Conservation (phyloP, 2,113 vertebrate species). For the Falcunculus frontatus region DNA sequence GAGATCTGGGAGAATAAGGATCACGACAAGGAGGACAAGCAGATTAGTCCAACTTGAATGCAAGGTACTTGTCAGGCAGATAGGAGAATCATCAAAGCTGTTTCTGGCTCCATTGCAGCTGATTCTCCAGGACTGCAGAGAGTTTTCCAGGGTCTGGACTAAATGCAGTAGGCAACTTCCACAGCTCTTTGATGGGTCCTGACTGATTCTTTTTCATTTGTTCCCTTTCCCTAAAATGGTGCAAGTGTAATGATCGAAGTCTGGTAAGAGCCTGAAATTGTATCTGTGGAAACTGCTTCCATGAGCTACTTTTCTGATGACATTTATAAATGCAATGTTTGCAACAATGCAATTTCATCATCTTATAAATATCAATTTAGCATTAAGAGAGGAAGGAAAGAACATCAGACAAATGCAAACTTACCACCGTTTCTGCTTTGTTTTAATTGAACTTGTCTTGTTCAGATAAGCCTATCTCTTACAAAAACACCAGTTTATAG, state of each 20-base stretch:
- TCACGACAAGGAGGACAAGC: not conserved
- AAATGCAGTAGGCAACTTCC: not conserved
- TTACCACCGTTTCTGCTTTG: constrained; percentile 40
- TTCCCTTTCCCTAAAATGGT: constrained; percentile 19
- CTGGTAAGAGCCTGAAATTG: constrained; percentile 32
- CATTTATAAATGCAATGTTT: constrained; percentile 52
- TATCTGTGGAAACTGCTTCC: constrained; percentile 50
- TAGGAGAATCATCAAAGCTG: not conserved
- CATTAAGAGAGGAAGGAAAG: constrained; percentile 34
- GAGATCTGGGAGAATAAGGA: not conserved
- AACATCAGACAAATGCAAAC: constrained; percentile 23
- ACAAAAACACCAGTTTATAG: constrained; percentile 65
- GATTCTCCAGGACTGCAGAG: not conserved
- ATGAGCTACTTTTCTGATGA: constrained; percentile 38
- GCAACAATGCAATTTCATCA: constrained; percentile 62
- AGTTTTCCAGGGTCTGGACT: not conserved
- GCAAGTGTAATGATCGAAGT: not conserved
- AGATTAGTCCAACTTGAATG: not conserved
- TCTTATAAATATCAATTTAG: constrained; percentile 74
- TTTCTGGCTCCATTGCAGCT: not conserved
- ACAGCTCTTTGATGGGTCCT: not conserved
- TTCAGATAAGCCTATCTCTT: constrained; percentile 68
- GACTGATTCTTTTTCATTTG: not conserved
- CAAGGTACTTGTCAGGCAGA: not conserved
- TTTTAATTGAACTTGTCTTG: constrained; percentile 59